Base-by-base conservation (phyloP, 2,797 vertebrate species). In the Tangara arthus region DNA sequence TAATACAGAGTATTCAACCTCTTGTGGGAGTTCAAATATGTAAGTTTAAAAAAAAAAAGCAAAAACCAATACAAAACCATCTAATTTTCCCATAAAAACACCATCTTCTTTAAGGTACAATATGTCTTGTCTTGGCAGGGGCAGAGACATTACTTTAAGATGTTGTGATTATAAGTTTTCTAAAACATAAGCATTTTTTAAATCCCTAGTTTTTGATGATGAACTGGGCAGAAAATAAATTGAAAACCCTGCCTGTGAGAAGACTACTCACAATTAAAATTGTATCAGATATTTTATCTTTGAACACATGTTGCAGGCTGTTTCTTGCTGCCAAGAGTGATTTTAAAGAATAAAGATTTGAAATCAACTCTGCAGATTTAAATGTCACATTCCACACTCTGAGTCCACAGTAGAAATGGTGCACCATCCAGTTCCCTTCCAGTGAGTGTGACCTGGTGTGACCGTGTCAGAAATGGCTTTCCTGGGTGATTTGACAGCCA, bases 241-340 rank as follows among this genome's bases (percentile, higher is more conserved):
- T 0, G 0, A 16, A 56, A 46, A 4, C 2, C 1, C 8, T 13
- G 44, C 9, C 6, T 39, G 8, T 69, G 53, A 35, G 28, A 30
- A 24, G 28, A 66, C 27, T 34, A 24, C 17, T 72, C 39, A 52
- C 39, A 47, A 49, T 30, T 57, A 35, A 86, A 66, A 52, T 23
- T 1, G 1, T 47, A 11, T 57, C 37, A 47, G 28, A 5, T 56
- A 41, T 57, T 81, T 90, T 44, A 20, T n/a, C 10, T 84, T 75
- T 42, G 34, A 2, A 52, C 12, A 1, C 17, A 17, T 13, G 23
- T 64, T 23, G 7, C 15, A 46, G 15, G 30, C n/a, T 79, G 14
- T 24, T 72, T 69, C n/a, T 65, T 71, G 21, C 57, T 89, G 22
- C 9, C 12, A 61, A 35, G 50, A 39, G 14, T 1, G 4, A 21